Conservation (phyloP, 2,113 vertebrate genomes). For the Bubo scandiacus region DNA sequence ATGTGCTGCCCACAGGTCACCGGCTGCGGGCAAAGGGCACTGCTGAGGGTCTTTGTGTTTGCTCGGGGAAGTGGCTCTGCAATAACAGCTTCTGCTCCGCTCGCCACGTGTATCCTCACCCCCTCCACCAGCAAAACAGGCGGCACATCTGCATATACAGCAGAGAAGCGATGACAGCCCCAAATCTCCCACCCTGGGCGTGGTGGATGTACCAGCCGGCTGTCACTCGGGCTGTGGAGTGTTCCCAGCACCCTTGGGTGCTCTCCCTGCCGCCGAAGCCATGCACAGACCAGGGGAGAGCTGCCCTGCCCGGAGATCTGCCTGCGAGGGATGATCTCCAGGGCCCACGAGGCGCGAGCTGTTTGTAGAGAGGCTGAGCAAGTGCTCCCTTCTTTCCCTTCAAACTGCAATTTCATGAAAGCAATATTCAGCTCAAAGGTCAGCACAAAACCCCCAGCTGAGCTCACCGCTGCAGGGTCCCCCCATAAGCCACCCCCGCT, state of each 20-base stretch:
- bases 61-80: neutral
- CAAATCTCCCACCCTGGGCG: fast-evolving
- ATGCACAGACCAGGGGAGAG: fast-evolving
- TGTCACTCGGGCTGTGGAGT: fast-evolving
- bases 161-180: neutral
- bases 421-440: neutral
- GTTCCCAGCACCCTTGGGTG: neutral
- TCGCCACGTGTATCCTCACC: neutral
- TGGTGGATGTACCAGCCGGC: fast-evolving
- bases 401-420: neutral
- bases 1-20: slow-evolving; percentile 33
- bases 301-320: neutral
- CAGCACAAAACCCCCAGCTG: neutral
- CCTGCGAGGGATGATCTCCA: neutral
- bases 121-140: neutral
- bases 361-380: neutral
- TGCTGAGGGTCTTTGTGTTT: neutral
- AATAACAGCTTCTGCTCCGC: neutral
- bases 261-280: neutral
- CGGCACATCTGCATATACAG: fast-evolving
- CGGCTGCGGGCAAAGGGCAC: neutral
- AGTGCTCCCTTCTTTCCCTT: fast-evolving
- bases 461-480: fast-evolving
- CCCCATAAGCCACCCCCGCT: neutral
- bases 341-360: fast-evolving